A percentile compares a stretch with the other conserved stretches of the same genome.
phyloP scores from a whole-genome alignment of 2,113 vertebrate genomes.

The Phylloscopus trochilus region DNA sequence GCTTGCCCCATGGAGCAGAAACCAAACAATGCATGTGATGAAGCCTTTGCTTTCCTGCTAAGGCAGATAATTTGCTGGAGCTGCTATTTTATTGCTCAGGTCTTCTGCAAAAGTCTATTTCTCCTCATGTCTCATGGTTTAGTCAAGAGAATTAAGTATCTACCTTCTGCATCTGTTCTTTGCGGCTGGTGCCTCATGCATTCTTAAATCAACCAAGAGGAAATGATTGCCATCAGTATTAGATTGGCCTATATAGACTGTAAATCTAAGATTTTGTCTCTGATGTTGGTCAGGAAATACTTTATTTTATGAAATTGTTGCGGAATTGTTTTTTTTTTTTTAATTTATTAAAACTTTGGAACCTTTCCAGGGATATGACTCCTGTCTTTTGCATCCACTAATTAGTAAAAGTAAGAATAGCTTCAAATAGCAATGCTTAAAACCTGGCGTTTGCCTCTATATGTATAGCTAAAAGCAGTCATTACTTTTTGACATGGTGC shows the following conservation, averaged over 20 bases:
- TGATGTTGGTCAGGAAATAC: neutral
- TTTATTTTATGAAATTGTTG: neutral
- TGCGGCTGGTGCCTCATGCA: neutral
- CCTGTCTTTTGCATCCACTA: neutral
- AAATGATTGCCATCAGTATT: neutral
- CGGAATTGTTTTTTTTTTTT: neutral
- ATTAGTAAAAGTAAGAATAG: neutral
- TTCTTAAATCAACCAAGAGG: neutral
- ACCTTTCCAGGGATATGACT: neutral
- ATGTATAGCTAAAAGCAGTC: neutral
- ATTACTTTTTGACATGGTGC: neutral
- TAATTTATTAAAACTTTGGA: neutral
- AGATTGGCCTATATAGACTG: neutral
- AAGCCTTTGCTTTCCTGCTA: neutral
- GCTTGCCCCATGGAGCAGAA: fast-evolving
- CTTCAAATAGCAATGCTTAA: neutral
- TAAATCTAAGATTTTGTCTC: neutral
- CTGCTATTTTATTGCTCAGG: neutral
- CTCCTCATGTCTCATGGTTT: neutral
- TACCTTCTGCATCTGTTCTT: neutral
- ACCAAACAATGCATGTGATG: fast-evolving
- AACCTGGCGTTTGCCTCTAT: neutral
- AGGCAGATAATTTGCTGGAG: neutral
- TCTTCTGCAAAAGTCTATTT: neutral
- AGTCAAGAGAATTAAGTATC: neutral